Conservation (phyloP, 2,113 vertebrate species). For the Gorsachius goisagi region DNA sequence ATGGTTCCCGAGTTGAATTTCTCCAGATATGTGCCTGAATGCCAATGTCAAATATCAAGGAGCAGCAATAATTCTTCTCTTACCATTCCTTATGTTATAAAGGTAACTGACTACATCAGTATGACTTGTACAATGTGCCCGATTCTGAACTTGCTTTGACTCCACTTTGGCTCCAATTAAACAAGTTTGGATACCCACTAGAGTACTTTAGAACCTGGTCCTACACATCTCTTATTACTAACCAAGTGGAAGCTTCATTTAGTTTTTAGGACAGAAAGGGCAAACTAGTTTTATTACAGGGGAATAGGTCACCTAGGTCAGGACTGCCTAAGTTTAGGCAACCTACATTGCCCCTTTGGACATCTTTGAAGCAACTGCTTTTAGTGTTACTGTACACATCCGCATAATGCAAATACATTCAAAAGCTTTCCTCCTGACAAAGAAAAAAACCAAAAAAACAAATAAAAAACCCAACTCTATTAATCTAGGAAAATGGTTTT, state of each 20-base stretch:
- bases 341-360: neutral
- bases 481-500: neutral
- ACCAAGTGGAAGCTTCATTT: neutral
- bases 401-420: neutral
- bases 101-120: neutral
- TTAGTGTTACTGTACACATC: neutral
- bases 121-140: neutral
- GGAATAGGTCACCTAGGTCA: neutral
- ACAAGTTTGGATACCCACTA: neutral
- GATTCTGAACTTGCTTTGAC: neutral
- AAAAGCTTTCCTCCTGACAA: neutral
- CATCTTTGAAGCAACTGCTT: neutral
- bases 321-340: neutral
- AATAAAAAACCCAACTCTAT: neutral
- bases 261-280: neutral
- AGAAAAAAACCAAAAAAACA: neutral
- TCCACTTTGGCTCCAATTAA: neutral
- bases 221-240: neutral
- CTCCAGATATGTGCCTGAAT: neutral
- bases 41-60: neutral
- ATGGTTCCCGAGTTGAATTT: neutral
- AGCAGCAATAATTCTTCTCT: constrained; percentile 3
- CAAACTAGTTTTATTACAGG: neutral
- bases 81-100: neutral
- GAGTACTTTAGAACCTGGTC: neutral